Evolutionary conservation across 1,140 invertebrate species (phyloP).

Genomic region (Dendroctonus valens): DNA sequence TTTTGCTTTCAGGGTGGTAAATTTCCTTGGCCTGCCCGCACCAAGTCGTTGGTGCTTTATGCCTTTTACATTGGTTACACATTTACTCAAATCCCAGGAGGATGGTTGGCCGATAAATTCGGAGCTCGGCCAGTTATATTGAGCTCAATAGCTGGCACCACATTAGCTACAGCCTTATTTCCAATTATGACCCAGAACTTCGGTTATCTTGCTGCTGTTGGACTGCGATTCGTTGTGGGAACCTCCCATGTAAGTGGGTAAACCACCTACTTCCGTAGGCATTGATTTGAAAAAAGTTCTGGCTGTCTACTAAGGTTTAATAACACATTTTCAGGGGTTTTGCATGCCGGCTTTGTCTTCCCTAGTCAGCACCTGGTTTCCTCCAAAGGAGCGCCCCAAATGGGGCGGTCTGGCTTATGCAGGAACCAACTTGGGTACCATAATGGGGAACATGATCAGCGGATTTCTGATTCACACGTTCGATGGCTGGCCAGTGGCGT

Average conservation of each 20-base stretch:
- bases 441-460: slow-evolving; percentile 30
- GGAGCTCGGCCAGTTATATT: slow-evolving; percentile 30
- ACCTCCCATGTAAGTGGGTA: slow-evolving; percentile 6
- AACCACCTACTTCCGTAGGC: not conserved
- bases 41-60: slow-evolving; percentile 21
- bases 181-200: slow-evolving; percentile 19
- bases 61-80: slow-evolving; percentile 29
- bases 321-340: slow-evolving; percentile 19
- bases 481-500: slow-evolving; percentile 29
- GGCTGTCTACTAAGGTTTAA: not conserved
- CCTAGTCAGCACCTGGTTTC: slow-evolving; percentile 33
- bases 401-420: slow-evolving; percentile 29
- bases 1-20: slow-evolving; percentile 17
- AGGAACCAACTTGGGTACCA: slow-evolving; percentile 31
- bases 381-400: slow-evolving; percentile 19
- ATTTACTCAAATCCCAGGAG: slow-evolving; percentile 30
- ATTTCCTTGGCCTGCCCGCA: slow-evolving; percentile 15
- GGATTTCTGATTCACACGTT: slow-evolving; percentile 23
- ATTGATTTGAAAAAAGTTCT: no score
- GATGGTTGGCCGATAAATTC: slow-evolving; percentile 32
- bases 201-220: slow-evolving; percentile 14
- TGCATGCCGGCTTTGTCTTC: slow-evolving; percentile 29
- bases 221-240: slow-evolving; percentile 19
- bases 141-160: slow-evolving; percentile 17
- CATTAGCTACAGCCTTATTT: slow-evolving; percentile 10